These are phyloP conservation scores for Semotilus atromaculatus DNA, from an alignment of 2,797 vertebrate species.

Conservation along the genomic window DNA sequence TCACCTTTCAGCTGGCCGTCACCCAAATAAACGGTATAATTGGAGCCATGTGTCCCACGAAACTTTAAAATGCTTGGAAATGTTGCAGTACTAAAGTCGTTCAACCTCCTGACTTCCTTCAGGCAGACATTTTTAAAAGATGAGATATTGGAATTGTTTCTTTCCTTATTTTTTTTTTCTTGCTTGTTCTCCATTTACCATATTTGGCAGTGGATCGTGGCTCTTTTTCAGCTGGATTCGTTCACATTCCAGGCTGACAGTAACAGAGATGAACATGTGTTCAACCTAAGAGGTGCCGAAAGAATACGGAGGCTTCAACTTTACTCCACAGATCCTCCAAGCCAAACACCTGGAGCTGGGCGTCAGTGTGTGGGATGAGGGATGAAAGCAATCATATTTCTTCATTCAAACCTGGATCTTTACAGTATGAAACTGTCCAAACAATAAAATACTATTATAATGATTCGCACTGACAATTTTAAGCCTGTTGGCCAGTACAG, in stretches of 20 bases:
- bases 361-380: background rate
- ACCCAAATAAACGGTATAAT: conserved; percentile 44
- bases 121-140: conserved; percentile 61
- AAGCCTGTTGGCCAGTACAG: background rate
- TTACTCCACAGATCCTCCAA: background rate
- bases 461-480: background rate
- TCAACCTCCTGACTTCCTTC: conserved; percentile 46
- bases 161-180: conserved; percentile 17
- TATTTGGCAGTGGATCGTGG: conserved; percentile 57
- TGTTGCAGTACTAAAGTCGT: conserved; percentile 38
- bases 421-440: background rate
- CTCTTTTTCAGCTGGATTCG: conserved; percentile 32
- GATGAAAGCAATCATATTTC: conserved; percentile 24
- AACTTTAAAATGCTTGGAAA: conserved; percentile 49
- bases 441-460: background rate
- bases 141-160: conserved; percentile 57
- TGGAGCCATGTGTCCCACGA: conserved; percentile 40
- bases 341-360: conserved; percentile 21
- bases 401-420: background rate
- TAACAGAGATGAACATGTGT: conserved; percentile 18
- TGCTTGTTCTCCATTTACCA: conserved; percentile 42
- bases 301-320: conserved; percentile 2
- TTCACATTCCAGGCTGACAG: conserved; percentile 31
- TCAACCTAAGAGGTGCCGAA: conserved; percentile 39
- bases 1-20: conserved; percentile 5